Evolutionary conservation across 2,113 vertebrate genomes (phyloP).

Genomic region (Neoarius graeffei): DNA sequence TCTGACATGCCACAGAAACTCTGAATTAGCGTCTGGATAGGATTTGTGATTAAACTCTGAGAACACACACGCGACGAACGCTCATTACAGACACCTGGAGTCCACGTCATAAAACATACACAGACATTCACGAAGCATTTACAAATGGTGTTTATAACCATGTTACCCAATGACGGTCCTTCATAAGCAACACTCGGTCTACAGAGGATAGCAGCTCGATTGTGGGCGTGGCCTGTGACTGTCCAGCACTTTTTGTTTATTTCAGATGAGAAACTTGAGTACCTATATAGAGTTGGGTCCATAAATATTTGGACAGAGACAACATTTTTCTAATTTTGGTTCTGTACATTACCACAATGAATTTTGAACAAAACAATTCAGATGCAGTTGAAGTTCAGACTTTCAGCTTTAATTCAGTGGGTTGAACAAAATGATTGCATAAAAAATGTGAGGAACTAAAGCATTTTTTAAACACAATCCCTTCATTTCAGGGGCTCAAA

Average conservation of each 20-base stretch:
- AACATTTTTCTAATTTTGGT: too few relatives aligned
- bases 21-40: neutral
- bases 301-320: too few relatives aligned
- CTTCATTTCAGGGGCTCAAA: too few relatives aligned
- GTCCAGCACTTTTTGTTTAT: neutral
- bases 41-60: neutral
- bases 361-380: too few relatives aligned
- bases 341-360: too few relatives aligned
- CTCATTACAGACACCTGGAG: neutral
- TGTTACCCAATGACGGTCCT: neutral
- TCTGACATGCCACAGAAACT: conserved; percentile 65
- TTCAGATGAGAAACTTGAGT: neutral
- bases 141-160: neutral
- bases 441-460: too few relatives aligned
- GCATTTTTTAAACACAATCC: too few relatives aligned
- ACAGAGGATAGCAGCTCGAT: neutral
- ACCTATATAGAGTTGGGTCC: too few relatives aligned
- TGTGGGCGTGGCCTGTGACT: neutral
- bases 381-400: too few relatives aligned
- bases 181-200: too few relatives aligned
- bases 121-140: neutral
- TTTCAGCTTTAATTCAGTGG: too few relatives aligned
- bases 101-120: neutral
- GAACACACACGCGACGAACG: neutral
- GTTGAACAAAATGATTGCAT: too few relatives aligned